Evolutionary conservation across 2,113 vertebrate genomes (phyloP), one percentile per base, ranked within the genome.

Genomic region (Channa maculata): DNA sequence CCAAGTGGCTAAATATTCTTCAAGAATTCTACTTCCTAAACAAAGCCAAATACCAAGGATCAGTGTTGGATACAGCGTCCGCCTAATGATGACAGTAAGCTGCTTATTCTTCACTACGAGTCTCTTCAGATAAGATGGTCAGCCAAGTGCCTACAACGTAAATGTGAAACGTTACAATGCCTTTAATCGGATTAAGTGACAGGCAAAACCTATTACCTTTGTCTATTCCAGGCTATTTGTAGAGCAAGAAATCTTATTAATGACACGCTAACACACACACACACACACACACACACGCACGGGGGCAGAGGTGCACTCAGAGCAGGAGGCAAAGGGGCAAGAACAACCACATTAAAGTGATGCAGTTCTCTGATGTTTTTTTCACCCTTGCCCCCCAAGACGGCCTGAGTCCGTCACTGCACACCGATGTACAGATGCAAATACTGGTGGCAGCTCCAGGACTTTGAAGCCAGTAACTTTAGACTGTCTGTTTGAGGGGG

Each of bases 121-220:
- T 74, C 39, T 66, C 59, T 64, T 80, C 12, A 38, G 64, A 79
- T 43, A 34, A 62, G 66, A 82, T 71, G 12, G 15, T 72, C 13
- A 50, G 55, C 59, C 51, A 70, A 72, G 77, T 55, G 65, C 57
- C 75, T 66, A 10, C 51, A 89, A 68, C 13, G 11, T 64, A 65
- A 80, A 80, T 10, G n/a, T 70, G 52, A 77, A 82, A 63, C 14
- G 36, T 62, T 80, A 68, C 57, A 79, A 55, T 80, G 59, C 54
- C 62, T 55, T 34, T 59, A 81, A 81, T 79, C 86, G 60, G 69
- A 73, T 88, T 82, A 75, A 11, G 55, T n/a, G 1, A 43, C 39
- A 66, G 43, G 65, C 13, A 80, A 89, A 90, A 68, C 86, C 83
- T 89, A 86, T 91, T 90, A 91, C 84, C 68, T 77, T 71, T 86